Evolutionary conservation across 2,888 invertebrate genomes (phyloP), one percentile per base, ranked within the genome.

Genomic region (Lithophane leautieri): DNA sequence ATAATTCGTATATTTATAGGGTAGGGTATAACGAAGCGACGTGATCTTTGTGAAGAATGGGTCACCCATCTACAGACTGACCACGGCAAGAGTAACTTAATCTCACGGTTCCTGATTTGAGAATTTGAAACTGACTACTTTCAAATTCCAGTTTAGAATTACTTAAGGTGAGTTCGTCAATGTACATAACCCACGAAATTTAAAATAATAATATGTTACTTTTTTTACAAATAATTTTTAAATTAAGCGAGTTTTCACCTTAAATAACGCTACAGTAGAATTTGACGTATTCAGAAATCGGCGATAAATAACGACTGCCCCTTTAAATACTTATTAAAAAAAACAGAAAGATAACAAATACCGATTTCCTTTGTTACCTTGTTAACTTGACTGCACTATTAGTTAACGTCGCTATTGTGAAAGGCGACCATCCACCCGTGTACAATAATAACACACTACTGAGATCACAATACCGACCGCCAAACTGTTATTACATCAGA

Each of bases 361-460:
- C 25, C 14, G 22, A 63, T 22, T 47, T 63, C 22, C 40, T 68
- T 67, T 81, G 82, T 76, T 25, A 14, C 34, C 47, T 58, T 34
- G 6, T 6, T 67, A 58, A 73, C 76, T 60, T 56, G 60, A 54
- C 52, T 58, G 50, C 47, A 54, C 22, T 70, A 56, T 63, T 34
- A 16, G 50, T 54, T 50, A 28, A n/a, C 52, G 28, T 50, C 16
- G 14, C 3, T 12, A 61, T 72, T 82, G 60, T 66, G 63, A 71
- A 50, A 63, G 52, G 28, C 40, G 7, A 34, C 14, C 44, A 62
- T 75, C 61, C 62, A 40, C 6, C 66, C 61, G n/a, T 50, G 52
- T 54, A 54, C 75, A 60, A 76, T 76, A 75, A 76, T n/a, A n/a
- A n/a, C n/a, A n/a, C 60, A 76, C 44, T n/a, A 54, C 54, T 34